phyloP scores from a whole-genome alignment of 1,140 invertebrate genomes.

The Littorina saxatilis region DNA sequence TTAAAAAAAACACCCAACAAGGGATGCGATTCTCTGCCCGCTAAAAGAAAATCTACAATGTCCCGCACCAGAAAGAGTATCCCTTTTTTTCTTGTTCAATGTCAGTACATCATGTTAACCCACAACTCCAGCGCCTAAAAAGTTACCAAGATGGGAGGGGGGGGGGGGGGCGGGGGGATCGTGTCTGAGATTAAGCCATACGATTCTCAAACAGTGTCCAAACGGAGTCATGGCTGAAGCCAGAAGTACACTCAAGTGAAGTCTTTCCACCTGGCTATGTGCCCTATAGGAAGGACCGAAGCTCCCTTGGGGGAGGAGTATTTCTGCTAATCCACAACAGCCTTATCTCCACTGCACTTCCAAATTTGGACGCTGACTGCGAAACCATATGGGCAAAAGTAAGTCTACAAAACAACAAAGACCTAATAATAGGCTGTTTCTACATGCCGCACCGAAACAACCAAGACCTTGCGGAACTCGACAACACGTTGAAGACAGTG shows the following conservation, averaged over 20 bases:
- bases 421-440: too few relatives aligned
- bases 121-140: not conserved
- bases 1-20: too few relatives aligned
- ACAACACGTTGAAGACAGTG: not conserved
- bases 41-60: too few relatives aligned
- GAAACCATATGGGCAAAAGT: constrained; percentile 38
- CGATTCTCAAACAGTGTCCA: too few relatives aligned
- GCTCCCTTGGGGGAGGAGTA: constrained; percentile 44
- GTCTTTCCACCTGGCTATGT: constrained; percentile 41
- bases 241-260: constrained; percentile 47
- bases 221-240: constrained; percentile 50
- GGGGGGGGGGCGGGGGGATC: too few relatives aligned
- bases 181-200: too few relatives aligned
- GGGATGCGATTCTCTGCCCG: too few relatives aligned
- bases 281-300: constrained; percentile 40
- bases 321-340: constrained; percentile 42
- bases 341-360: constrained; percentile 35
- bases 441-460: constrained; percentile 40
- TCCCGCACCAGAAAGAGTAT: too few relatives aligned
- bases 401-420: not conserved
- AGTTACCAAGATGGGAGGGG: constrained; percentile 43
- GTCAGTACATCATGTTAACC: too few relatives aligned
- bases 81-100: too few relatives aligned
- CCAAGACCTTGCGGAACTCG: not conserved
- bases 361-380: constrained; percentile 32